Conservation (phyloP, 2,113 vertebrate species). For the Felis chaus region DNA sequence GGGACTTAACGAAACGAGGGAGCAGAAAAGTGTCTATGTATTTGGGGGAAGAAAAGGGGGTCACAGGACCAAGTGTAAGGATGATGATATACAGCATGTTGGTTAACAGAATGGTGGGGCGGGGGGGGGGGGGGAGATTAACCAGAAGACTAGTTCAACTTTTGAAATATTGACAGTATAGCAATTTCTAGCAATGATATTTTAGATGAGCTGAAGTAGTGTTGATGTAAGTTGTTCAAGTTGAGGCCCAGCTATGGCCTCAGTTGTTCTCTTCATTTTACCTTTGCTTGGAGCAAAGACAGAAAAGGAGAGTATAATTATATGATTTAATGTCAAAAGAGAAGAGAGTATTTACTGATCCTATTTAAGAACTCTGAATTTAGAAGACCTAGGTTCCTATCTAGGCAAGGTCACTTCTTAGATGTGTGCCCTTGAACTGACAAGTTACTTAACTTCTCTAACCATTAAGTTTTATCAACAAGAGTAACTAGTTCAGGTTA, state of each 20-base stretch:
- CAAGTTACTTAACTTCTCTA: constrained; percentile 12
- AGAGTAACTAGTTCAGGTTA: neutral
- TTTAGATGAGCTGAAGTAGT: neutral
- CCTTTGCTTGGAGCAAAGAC: neutral
- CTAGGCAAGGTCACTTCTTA: neutral
- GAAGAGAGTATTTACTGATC: neutral
- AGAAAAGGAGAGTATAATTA: neutral
- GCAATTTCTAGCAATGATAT: neutral
- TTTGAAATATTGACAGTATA: constrained; percentile 14
- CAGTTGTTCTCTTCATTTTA: neutral
- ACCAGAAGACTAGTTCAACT: constrained; percentile 10
- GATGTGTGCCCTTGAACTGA: neutral
- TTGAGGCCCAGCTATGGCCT: neutral
- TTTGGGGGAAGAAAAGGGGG: too few species aligned
- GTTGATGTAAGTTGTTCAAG: neutral
- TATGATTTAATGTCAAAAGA: neutral
- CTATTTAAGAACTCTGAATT: constrained; percentile 8
- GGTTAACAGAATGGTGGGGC: neutral
- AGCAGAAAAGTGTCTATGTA: neutral
- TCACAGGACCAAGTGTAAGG: neutral
- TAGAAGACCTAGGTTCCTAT: neutral
- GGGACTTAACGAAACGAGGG: neutral
- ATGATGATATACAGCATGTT: neutral
- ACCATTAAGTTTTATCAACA: neutral
- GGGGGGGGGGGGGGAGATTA: neutral